Evolutionary conservation across 2,888 invertebrate genomes (phyloP).

Genomic region (Ochropleura leucogaster): DNA sequence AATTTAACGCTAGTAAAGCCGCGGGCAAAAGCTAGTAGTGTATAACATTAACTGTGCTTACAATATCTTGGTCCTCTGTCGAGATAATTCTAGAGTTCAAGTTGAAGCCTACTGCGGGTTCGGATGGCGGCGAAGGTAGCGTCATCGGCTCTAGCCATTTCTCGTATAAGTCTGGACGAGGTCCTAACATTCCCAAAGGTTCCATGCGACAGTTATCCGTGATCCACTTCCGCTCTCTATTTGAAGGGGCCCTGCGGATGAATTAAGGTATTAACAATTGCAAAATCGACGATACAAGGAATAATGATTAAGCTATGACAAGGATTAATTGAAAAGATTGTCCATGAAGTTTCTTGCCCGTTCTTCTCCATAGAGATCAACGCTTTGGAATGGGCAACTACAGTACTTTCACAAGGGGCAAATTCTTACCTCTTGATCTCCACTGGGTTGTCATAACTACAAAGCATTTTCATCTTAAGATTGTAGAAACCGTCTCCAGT

Average conservation of each 20-base stretch:
- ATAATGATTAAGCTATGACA: no score
- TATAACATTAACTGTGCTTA: constrained; percentile 1
- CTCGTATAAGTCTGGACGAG: constrained; percentile 17
- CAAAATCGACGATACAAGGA: no score
- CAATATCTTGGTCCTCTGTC: background rate
- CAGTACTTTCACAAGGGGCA: no score
- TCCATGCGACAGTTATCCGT: constrained; percentile 5
- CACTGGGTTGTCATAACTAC: background rate
- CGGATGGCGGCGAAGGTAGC: background rate
- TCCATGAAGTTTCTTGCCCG: no score
- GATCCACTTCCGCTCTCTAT: background rate
- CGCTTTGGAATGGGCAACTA: no score
- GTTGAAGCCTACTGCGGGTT: background rate
- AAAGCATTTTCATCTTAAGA: background rate
- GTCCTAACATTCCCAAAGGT: background rate
- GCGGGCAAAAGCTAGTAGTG: no score
- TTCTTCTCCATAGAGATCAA: no score
- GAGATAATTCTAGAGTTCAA: fast-evolving
- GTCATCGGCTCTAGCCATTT: background rate
- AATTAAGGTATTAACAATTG: no score
- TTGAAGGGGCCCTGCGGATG: constrained; percentile 1
- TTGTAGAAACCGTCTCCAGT: constrained; percentile 18
- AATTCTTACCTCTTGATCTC: constrained; percentile 1
- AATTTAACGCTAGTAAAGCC: no score
- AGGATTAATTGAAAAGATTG: no score